Conservation (phyloP, 2,113 vertebrate genomes). For the Mus musculus region GRCm39 chr12:98237001-98237500, state of each 20-base stretch:
- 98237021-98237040: neutral
- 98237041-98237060: constrained; percentile 2
- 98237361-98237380: neutral
- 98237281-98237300: neutral
- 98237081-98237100: neutral
- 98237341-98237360: neutral
- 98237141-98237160: neutral
- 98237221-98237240: neutral
- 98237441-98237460: too few relatives aligned
- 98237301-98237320: neutral
- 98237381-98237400: neutral
- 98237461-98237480: too few relatives aligned
- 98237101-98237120: too few relatives aligned
- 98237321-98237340: neutral
- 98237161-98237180: neutral
- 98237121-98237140: neutral
- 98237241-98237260: neutral
- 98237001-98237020: neutral
- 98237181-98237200: neutral
- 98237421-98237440: too few relatives aligned
- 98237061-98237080: neutral
- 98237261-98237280: neutral
- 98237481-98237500: too few relatives aligned
- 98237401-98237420: too few relatives aligned
- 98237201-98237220: too few relatives aligned